Evolutionary conservation across 2,888 invertebrate genomes (phyloP).

Genomic region (Coleophora deauratella): DNA sequence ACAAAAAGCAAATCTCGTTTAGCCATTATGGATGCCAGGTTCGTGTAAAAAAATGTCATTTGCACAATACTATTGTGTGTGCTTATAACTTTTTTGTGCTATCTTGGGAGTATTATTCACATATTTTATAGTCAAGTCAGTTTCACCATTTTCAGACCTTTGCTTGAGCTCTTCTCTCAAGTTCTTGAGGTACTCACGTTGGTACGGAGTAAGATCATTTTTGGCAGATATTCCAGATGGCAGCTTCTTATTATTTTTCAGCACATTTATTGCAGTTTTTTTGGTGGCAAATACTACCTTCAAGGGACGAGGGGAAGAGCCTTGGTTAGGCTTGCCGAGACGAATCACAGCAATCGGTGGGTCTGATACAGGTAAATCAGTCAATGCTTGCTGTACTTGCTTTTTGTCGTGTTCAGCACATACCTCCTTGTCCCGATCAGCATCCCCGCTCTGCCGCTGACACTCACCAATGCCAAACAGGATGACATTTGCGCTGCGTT

Average conservation of each 20-base stretch:
- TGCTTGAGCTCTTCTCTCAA: constrained; percentile 1
- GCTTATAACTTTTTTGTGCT: constrained; percentile 3
- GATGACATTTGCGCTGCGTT: constrained; percentile 3
- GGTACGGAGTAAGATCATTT: constrained; percentile 6
- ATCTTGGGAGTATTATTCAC: constrained; percentile 5
- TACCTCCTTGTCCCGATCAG: constrained; percentile 3
- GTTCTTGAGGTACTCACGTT: constrained; percentile 6
- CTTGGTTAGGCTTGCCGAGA: constrained; percentile 5
- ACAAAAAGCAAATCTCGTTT: constrained; percentile 9
- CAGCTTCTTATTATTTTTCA: constrained; percentile 2
- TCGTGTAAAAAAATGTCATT: constrained; percentile 8
- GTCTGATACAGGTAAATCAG: background rate
- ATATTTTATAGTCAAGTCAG: constrained; percentile 5
- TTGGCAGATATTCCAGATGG: constrained; percentile 1
- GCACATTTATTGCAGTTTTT: constrained; percentile 1
- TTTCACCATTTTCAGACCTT: constrained; percentile 4
- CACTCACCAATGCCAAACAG: constrained; percentile 6
- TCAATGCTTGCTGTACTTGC: constrained; percentile 4
- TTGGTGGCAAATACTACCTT: constrained; percentile 4
- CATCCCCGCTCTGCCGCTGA: background rate
- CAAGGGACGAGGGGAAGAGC: constrained; percentile 1
- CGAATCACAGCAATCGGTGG: constrained; percentile 5
- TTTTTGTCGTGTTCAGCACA: constrained; percentile 3
- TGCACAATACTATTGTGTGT: background rate
- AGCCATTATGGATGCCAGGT: constrained; percentile 11